phyloP scores from a whole-genome alignment of 1,140 invertebrate genomes.

The Zaprionus gabonicus region DNA sequence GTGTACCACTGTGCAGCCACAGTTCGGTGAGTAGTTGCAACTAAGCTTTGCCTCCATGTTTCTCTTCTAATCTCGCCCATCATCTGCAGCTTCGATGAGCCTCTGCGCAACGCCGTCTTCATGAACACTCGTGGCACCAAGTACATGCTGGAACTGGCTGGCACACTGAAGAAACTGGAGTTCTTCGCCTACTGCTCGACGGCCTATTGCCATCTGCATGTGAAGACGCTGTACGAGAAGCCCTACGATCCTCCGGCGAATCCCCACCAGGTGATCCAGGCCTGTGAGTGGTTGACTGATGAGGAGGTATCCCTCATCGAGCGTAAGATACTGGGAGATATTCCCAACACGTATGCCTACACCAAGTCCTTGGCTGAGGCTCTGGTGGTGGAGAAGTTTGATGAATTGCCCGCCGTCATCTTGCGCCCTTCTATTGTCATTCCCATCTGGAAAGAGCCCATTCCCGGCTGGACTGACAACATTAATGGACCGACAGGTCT shows the following conservation, averaged over 20 bases:
- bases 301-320: constrained; percentile 89
- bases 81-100: constrained; percentile 88
- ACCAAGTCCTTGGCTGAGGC: constrained; percentile 95
- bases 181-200: constrained; percentile 88
- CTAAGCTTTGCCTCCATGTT: background rate
- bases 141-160: constrained; percentile 89
- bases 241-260: constrained; percentile 94
- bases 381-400: constrained; percentile 90
- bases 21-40: constrained; percentile 84
- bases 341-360: constrained; percentile 96
- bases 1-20: constrained; percentile 97
- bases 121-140: constrained; percentile 91
- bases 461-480: constrained; percentile 97
- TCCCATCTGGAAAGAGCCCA: constrained; percentile 91
- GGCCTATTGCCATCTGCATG: constrained; percentile 87
- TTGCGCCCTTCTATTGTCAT: constrained; percentile 95
- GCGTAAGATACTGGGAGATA: constrained; percentile 88
- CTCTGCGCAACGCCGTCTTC: constrained; percentile 89
- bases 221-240: constrained; percentile 89
- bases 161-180: constrained; percentile 90
- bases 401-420: constrained; percentile 92
- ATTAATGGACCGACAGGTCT: constrained; percentile 94
- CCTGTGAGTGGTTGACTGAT: constrained; percentile 94
- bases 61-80: background rate
- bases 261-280: constrained; percentile 94